Conservation (phyloP, 2,888 invertebrate genomes). For the Lasioglossum malachurum region DNA sequence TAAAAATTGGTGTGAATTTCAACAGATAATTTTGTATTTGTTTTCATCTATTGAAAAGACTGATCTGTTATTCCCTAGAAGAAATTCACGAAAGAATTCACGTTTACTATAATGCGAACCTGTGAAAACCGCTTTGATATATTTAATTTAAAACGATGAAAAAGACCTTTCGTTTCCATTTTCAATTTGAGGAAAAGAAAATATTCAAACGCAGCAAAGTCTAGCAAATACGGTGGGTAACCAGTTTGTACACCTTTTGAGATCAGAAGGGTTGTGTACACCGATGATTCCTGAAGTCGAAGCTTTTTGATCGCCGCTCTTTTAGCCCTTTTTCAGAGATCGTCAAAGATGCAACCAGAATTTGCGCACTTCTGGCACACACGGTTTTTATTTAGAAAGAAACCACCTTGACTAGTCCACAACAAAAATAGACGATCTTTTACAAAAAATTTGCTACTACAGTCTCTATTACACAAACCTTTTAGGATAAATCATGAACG, state of each 20-base stretch:
- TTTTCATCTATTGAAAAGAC: background rate
- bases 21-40: background rate
- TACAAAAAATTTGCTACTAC: background rate
- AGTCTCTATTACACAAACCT: background rate
- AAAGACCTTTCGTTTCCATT: background rate
- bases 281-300: background rate
- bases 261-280: background rate
- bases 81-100: background rate
- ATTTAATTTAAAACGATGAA: background rate
- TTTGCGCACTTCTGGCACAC: background rate
- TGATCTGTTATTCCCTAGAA: no score
- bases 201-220: background rate
- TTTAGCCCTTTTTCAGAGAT: background rate
- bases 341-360: constrained; percentile 3
- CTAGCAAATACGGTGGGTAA: background rate
- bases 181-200: background rate
- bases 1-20: background rate
- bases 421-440: background rate
- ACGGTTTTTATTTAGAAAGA: background rate
- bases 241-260: constrained; percentile 2
- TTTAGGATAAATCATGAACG: background rate
- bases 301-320: background rate
- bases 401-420: background rate
- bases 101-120: background rate
- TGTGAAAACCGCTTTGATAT: background rate